Evolutionary conservation across 2,888 invertebrate genomes (phyloP).

Genomic region (Stegophylla sp.): DNA sequence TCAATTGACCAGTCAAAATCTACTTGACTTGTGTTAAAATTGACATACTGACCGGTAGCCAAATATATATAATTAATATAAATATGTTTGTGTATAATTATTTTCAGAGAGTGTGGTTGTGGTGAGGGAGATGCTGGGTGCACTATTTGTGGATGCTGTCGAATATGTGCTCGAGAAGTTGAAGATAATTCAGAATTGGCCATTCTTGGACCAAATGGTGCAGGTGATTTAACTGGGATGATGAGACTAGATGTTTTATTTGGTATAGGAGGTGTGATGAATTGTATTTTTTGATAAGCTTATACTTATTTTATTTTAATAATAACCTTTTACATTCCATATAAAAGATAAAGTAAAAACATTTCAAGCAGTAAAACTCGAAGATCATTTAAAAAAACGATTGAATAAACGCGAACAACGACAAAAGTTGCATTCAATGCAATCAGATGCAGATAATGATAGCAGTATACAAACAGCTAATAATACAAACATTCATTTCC

Average conservation of each 20-base stretch:
- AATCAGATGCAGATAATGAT: conserved; percentile 24
- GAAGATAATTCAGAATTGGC: conserved; percentile 69
- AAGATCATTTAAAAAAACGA: conserved; percentile 70
- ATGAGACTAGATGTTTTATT: conserved; percentile 69
- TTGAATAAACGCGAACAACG: conserved; percentile 69
- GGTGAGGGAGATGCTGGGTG: conserved; percentile 96
- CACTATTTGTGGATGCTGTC: conserved; percentile 88
- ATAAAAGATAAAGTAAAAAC: conserved; percentile 63
- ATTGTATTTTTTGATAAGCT: background rate
- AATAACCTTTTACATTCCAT: conserved; percentile 17
- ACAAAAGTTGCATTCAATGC: conserved; percentile 63
- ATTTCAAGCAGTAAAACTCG: conserved; percentile 68
- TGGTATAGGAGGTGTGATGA: conserved; percentile 63
- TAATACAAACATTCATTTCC: conserved; percentile 52
- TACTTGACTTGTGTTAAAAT: too few species aligned
- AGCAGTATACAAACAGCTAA: conserved; percentile 24
- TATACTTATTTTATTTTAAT: background rate
- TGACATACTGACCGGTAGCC: too few species aligned
- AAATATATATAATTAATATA: too few species aligned
- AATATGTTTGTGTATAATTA: conserved; percentile 52
- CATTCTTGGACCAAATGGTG: conserved; percentile 66
- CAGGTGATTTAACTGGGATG: conserved; percentile 68
- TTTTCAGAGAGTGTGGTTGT: conserved; percentile 85
- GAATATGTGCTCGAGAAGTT: conserved; percentile 80
- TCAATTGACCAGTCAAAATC: too few species aligned